phyloP scores from a whole-genome alignment of 35 echinoderm and acorn worm genomes.

The Acanthaster planci region DNA sequence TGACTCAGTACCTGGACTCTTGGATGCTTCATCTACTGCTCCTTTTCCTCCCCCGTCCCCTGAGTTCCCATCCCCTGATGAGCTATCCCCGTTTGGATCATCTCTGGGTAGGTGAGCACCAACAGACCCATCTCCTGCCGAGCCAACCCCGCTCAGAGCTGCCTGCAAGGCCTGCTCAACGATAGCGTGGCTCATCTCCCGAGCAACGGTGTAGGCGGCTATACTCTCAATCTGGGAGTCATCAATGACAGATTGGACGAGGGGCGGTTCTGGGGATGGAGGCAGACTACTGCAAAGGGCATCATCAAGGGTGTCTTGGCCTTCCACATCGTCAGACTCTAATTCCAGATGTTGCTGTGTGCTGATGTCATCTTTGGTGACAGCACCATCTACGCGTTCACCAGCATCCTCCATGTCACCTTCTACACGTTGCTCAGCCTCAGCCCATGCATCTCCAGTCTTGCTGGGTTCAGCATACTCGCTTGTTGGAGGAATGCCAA shows the following conservation, averaged over 20 bases:
- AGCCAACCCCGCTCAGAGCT: constrained; percentile 12
- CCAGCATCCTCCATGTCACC: background rate
- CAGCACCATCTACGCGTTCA: background rate
- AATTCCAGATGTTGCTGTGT: background rate
- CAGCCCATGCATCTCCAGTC: background rate
- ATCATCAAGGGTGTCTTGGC: background rate
- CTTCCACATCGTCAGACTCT: background rate
- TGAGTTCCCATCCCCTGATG: background rate
- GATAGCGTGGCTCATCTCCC: constrained; percentile 63
- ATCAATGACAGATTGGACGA: background rate
- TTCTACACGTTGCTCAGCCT: background rate
- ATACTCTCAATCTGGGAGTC: constrained; percentile 16
- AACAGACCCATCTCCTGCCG: background rate
- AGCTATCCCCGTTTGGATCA: background rate
- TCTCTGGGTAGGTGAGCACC: background rate
- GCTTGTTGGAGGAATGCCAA: constrained; percentile 9
- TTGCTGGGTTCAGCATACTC: constrained; percentile 1
- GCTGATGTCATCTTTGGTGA: background rate
- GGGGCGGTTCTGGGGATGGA: background rate
- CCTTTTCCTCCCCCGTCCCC: background rate
- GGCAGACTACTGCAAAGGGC: background rate
- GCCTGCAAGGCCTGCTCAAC: constrained; percentile 34
- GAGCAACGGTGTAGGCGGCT: constrained; percentile 29
- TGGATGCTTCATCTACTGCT: background rate
- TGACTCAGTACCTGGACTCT: no score